Evolutionary conservation across 2,797 vertebrate species (phyloP).

Genomic region (Anguilla megastoma): DNA sequence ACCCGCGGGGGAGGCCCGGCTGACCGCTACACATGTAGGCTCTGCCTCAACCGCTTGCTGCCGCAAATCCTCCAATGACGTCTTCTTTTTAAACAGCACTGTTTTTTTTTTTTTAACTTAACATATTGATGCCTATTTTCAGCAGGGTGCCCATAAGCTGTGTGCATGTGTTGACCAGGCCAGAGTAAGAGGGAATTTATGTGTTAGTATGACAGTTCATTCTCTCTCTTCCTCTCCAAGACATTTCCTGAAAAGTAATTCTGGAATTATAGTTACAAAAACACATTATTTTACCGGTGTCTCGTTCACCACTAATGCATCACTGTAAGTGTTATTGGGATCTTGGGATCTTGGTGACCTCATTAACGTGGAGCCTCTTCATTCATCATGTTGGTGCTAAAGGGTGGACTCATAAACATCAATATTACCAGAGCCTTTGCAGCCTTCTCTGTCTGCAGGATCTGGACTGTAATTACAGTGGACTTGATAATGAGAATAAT

Average conservation of each 20-base stretch:
- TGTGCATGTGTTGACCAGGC: not conserved
- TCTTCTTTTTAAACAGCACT: not conserved
- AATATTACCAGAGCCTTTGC: not conserved
- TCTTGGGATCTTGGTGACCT: not conserved
- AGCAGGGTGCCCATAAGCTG: not conserved
- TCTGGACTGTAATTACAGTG: not conserved
- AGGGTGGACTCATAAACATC: not conserved
- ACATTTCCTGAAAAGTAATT: not conserved
- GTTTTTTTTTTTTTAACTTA: not conserved
- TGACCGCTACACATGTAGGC: not conserved
- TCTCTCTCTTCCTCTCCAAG: not conserved
- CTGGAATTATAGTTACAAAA: not conserved
- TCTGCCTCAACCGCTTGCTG: not conserved
- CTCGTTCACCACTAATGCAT: not conserved
- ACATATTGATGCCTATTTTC: not conserved
- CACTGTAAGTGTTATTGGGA: not conserved
- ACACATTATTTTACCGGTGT: not conserved
- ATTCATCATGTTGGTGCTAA: not conserved
- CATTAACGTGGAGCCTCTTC: not conserved
- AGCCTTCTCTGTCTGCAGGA: not conserved
- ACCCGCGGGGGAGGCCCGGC: not conserved
- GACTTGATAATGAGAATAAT: not conserved
- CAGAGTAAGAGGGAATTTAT: too few species aligned
- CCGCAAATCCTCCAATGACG: not conserved
- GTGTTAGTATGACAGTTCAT: not conserved